Evolutionary conservation across 64 coral and sea anemone species (phyloP).

Genomic region (Montipora cactus): DNA sequence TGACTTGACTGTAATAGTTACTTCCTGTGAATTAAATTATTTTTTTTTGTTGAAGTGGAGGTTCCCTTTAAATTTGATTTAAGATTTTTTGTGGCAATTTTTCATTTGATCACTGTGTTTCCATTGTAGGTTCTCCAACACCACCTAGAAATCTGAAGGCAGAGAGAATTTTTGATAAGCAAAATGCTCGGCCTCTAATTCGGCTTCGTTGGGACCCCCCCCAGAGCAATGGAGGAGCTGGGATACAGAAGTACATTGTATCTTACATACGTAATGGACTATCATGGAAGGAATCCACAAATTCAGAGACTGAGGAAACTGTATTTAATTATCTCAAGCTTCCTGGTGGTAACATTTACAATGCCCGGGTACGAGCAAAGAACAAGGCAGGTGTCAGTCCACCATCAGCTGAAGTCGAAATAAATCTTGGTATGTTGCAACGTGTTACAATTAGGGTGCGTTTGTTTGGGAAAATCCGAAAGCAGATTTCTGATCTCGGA

Average conservation of each 20-base stretch:
- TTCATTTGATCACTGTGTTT: neutral
- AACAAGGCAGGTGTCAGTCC: slow-evolving; percentile 8
- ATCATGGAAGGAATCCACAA: neutral
- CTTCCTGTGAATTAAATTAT: too few relatives aligned
- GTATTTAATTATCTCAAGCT: neutral
- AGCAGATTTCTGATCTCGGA: too few relatives aligned
- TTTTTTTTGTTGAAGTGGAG: too few relatives aligned
- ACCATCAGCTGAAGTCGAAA: slow-evolving; percentile 14
- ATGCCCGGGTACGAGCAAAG: slow-evolving; percentile 14
- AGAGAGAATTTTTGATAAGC: neutral
- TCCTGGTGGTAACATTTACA: neutral
- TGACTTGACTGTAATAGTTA: too few relatives aligned
- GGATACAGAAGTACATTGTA: neutral
- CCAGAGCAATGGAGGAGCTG: neutral
- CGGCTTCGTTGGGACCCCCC: slow-evolving; percentile 7
- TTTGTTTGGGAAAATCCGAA: too few relatives aligned
- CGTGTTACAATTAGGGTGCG: too few relatives aligned
- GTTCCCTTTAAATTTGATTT: too few relatives aligned
- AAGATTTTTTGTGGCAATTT: too few relatives aligned
- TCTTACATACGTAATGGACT: neutral
- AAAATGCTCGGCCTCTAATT: neutral
- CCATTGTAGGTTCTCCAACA: slow-evolving; percentile 4
- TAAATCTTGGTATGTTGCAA: slow-evolving; percentile 26
- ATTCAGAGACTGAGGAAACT: neutral
- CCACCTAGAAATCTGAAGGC: slow-evolving; percentile 23